Evolutionary conservation across 2,797 vertebrate genomes (phyloP).

Genomic region (Anabacerthia variegaticeps): DNA sequence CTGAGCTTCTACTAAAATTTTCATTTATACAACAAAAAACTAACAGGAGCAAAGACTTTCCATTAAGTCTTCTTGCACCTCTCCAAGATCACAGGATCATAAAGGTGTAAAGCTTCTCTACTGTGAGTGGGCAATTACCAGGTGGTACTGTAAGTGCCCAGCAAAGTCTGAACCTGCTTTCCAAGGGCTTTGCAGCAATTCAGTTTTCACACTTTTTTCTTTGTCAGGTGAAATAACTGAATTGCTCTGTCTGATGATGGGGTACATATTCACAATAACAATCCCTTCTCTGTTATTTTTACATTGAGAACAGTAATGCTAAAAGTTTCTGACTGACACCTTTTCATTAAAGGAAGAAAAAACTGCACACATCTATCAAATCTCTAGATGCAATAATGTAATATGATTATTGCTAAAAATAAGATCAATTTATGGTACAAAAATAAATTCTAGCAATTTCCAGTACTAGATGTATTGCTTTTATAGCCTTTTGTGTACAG

Average conservation of each 20-base stretch:
- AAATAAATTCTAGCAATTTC: conserved; percentile 49
- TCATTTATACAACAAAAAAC: background rate
- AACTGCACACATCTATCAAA: background rate
- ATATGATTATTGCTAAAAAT: conserved; percentile 51
- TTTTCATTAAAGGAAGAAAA: conserved; percentile 25
- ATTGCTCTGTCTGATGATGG: background rate
- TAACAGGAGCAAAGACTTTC: background rate
- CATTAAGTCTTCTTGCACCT: background rate
- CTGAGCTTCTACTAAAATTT: background rate
- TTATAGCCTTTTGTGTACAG: background rate
- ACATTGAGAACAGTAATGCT: background rate
- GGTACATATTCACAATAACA: background rate
- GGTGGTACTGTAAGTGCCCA: background rate
- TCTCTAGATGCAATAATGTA: conserved; percentile 20
- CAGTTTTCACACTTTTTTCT: background rate
- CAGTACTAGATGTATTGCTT: conserved; percentile 38
- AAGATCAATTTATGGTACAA: conserved; percentile 40
- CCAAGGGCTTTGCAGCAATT: background rate
- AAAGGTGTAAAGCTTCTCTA: background rate
- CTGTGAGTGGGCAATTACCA: background rate
- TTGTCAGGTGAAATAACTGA: background rate
- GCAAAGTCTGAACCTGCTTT: background rate
- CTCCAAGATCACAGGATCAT: background rate
- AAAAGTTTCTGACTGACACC: background rate
- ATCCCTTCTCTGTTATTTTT: background rate